Base-by-base conservation (phyloP, 2,113 vertebrate species). In the Myrmecophaga tridactyla region DNA sequence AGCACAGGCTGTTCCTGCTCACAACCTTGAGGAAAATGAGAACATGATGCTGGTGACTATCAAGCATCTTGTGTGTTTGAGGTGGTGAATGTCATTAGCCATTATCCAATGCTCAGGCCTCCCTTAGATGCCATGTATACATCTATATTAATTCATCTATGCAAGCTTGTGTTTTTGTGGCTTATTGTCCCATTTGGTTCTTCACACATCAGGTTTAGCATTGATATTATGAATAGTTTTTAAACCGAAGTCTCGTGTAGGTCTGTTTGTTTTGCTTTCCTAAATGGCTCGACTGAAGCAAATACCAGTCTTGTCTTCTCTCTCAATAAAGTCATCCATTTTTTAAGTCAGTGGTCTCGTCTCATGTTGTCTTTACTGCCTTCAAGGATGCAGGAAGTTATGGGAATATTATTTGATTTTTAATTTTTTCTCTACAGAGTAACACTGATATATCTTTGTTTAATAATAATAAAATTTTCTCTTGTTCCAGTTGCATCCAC, bases 181-280 rank as follows among this genome's bases (percentile, higher is more conserved):
- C 75, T 92, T 91, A 25, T 0, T 94, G 87, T 96, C 75, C 86
- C 97, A 43, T 97, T 93, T 80, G 87, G 62, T 96, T 97, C 96
- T 96, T 97, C 96, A 95, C 97, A 60, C 39, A 65, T 90, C 97
- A 96, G 97, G 96, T 98, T 98, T 98, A 96, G 96, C 95, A 94
- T 97, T 97, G 96, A 96, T 97, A 97, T 96, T 95, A 96, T 96
- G 95, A 97, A 97, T 98, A 93, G 96, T 98, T 98, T 98, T 98
- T 95, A 97, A 98, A 97, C 98, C 98, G 98, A 98, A 98, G 98
- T 97, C 98, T 98, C 72, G 34, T 96, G 72, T 96, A 96, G 94
- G 83, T 97, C 94, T 97, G 63, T 97, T 97, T 97, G 94, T 95
- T 98, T 97, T 97, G 87, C 98, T 96, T 81, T 97, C 93, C 81